A percentile compares a stretch with the other conserved stretches of the same genome.
These are phyloP conservation scores for Dendrolimus kikuchii DNA, from an alignment of 1,140 invertebrate genomes.

Conservation along the genomic window DNA sequence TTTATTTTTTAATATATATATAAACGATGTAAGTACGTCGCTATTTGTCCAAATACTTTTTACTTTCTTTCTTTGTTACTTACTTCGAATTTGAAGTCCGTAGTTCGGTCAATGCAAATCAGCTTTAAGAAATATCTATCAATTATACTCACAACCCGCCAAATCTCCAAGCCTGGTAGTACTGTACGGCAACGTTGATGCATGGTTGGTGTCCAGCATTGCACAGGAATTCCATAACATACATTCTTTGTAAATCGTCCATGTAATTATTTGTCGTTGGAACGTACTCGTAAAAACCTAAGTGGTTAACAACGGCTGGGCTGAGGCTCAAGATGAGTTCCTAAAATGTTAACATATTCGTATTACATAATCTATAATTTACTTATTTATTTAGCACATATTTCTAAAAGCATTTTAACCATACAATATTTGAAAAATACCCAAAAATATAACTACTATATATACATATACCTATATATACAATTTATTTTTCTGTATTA, in stretches of 20 bases:
- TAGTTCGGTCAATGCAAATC: too few species aligned
- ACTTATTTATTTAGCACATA: background rate
- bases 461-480: too few species aligned
- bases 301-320: slow-evolving; percentile 29
- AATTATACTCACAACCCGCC: slow-evolving; percentile 35
- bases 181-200: slow-evolving; percentile 34
- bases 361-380: background rate
- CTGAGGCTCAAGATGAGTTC: slow-evolving; percentile 30
- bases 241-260: slow-evolving; percentile 48
- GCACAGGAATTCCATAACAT: slow-evolving; percentile 65
- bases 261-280: slow-evolving; percentile 30
- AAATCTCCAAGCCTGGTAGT: slow-evolving; percentile 45
- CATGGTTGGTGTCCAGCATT: slow-evolving; percentile 55
- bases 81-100: too few species aligned
- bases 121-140: background rate
- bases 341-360: slow-evolving; percentile 22
- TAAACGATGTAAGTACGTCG: too few species aligned
- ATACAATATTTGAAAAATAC: too few species aligned
- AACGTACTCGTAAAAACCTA: slow-evolving; percentile 35
- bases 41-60: too few species aligned
- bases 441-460: too few species aligned
- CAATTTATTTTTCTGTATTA: too few species aligned
- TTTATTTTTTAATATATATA: too few species aligned
- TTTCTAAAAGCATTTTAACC: too few species aligned
- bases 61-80: too few species aligned